Base-by-base conservation (phyloP, 2,113 vertebrate species). In the Centropristis striata region DNA sequence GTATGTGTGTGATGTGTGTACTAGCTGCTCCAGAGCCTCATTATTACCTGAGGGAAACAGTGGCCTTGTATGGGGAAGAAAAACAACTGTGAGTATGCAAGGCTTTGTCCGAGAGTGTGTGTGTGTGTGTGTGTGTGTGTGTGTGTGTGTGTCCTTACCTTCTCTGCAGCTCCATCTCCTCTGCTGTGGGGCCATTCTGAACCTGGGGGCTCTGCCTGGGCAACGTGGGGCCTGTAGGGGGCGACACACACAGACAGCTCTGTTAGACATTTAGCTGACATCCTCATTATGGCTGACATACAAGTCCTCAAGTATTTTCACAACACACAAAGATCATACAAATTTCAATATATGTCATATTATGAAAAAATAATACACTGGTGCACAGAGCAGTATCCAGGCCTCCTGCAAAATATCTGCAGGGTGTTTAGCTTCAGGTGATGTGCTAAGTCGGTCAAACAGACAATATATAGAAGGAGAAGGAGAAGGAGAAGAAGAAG, bases 121-220 rank as follows among this genome's bases (percentile, higher is more conserved):
- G 20, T 2, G 64, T 1, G 49, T 21, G 9, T 51, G 47, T 51
- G 8, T 42, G 20, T 51, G 0, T 32, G 32, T 21, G 36, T 14
- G 7, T 55, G 53, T 39, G 0, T 32, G 15, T 49, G 23, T 23
- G 16, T 61, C 23, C 54, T 81, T 95, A 99, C 98, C 97, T 97
- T 95, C 97, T 97, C 87, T 99, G 98, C 81, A 96, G 94, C 86
- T 99, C 98, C 93, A 99, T 80, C 83, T 99, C 98, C 86, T 99
- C 98, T 86, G 96, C 95, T 9, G 97, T 95, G 32, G 97, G 98
- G 64, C 98, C 98, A 96, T 99, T 99, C 69, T 98, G 98, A 85
- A 99, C 95, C 95, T 97, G 96, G 86, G 96, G 96, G 84, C 94
- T 95, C 90, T 96, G 98, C 91, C 97, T 95, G 93, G 97, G 96